phyloP scores from a whole-genome alignment of 2,113 vertebrate genomes.

The Neolamprologus toae region DNA sequence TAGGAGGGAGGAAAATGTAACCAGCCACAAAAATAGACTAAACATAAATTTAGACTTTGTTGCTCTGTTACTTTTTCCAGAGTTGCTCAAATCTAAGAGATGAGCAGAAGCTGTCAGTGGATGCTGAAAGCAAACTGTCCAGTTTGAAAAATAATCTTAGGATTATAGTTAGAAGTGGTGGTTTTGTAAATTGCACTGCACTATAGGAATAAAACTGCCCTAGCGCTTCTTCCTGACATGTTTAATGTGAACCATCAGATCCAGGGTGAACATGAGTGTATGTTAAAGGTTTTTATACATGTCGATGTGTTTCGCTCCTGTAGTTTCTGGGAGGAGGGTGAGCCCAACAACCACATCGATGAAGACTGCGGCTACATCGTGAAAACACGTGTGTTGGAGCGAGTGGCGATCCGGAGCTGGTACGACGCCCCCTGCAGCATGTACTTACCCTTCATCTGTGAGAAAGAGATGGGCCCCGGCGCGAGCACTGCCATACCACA shows the following conservation, averaged over 20 bases:
- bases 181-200: rapidly evolving
- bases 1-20: neutral
- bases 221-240: rapidly evolving
- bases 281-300: neutral
- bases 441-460: slow-evolving; percentile 56
- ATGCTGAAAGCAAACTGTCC: neutral
- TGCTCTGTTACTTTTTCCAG: neutral
- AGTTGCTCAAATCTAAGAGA: neutral
- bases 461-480: slow-evolving; percentile 21
- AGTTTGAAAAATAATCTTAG: neutral
- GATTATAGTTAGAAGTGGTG: neutral
- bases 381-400: slow-evolving; percentile 27
- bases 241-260: rapidly evolving
- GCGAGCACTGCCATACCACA: neutral
- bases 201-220: neutral
- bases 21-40: rapidly evolving
- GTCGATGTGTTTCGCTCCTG: neutral
- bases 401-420: slow-evolving; percentile 57
- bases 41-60: neutral
- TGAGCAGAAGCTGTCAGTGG: neutral
- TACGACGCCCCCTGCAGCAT: slow-evolving; percentile 65
- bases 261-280: neutral
- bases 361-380: slow-evolving; percentile 72
- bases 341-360: slow-evolving; percentile 70
- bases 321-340: slow-evolving; percentile 68